A percentile compares a stretch with the other conserved stretches of the same genome.
Evolutionary conservation across 1,140 invertebrate species (phyloP).

Genomic region (Aphis craccivora): DNA sequence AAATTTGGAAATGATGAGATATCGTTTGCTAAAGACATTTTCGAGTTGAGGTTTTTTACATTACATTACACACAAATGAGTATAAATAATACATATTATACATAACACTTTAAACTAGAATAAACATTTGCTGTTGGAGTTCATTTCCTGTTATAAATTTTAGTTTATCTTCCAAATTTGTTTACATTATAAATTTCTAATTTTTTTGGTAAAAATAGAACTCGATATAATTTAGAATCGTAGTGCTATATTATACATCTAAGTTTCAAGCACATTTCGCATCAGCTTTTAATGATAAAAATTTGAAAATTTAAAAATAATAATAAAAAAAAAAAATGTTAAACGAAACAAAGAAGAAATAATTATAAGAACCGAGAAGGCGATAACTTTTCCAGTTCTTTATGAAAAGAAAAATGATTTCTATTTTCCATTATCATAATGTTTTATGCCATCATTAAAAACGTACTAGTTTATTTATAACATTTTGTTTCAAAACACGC

Average conservation of each 20-base stretch:
- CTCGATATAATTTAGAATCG: neutral
- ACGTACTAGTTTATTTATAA: slow-evolving; percentile 2
- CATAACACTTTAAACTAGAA: neutral
- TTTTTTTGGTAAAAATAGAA: neutral
- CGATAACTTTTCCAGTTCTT: neutral
- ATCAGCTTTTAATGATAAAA: neutral
- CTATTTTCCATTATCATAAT: neutral
- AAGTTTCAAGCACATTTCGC: neutral
- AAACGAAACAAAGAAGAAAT: neutral
- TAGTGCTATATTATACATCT: neutral
- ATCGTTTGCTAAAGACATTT: slow-evolving; percentile 22
- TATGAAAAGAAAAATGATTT: neutral
- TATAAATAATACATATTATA: slow-evolving; percentile 24
- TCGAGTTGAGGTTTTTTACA: neutral
- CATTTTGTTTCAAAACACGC: neutral
- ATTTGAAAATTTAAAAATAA: neutral
- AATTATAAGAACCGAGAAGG: neutral
- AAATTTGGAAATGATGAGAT: slow-evolving; percentile 26
- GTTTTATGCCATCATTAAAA: slow-evolving; percentile 13
- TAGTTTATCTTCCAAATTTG: neutral
- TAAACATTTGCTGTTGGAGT: neutral
- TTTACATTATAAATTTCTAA: neutral
- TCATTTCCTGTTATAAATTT: neutral
- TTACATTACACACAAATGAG: slow-evolving; percentile 13
- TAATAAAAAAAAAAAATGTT: neutral